Conservation (phyloP, 2,797 vertebrate genomes). For the Megaceryle alcyon region DNA sequence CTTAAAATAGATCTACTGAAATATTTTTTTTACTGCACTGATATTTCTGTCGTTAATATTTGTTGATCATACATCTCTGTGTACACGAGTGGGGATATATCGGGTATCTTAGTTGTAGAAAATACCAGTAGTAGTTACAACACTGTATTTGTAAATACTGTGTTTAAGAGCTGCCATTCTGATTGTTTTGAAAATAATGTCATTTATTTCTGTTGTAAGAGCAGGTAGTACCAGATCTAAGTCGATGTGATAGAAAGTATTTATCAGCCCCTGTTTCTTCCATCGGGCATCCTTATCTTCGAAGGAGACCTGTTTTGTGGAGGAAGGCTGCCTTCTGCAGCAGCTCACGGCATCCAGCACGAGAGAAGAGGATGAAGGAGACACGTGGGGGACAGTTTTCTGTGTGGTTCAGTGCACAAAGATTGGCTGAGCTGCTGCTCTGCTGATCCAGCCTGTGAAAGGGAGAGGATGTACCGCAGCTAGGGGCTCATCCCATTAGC, state of each 20-base stretch:
- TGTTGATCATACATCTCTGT: not conserved
- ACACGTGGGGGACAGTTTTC: rapidly evolving
- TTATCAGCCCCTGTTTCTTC: not conserved
- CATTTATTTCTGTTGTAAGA: not conserved
- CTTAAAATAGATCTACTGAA: not conserved
- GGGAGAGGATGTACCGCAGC: not conserved
- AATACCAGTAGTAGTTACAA: not conserved
- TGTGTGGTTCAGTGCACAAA: rapidly evolving
- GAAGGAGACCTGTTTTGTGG: not conserved
- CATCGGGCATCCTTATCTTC: not conserved
- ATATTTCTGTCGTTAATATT: not conserved
- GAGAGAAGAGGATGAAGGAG: not conserved
- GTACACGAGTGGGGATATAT: rapidly evolving
- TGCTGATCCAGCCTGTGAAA: not conserved
- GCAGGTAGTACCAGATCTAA: not conserved
- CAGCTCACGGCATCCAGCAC: rapidly evolving
- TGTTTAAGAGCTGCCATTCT: not conserved
- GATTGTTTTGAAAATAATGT: not conserved
- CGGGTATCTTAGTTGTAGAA: not conserved
- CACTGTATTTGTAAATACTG: not conserved
- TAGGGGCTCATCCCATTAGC: not conserved
- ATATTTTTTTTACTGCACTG: not conserved
- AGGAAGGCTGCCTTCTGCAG: not conserved
- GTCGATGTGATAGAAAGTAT: rapidly evolving
- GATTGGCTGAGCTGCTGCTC: rapidly evolving